phyloP scores from a whole-genome alignment of 2,888 invertebrate genomes.

The Synergus laeviventris region DNA sequence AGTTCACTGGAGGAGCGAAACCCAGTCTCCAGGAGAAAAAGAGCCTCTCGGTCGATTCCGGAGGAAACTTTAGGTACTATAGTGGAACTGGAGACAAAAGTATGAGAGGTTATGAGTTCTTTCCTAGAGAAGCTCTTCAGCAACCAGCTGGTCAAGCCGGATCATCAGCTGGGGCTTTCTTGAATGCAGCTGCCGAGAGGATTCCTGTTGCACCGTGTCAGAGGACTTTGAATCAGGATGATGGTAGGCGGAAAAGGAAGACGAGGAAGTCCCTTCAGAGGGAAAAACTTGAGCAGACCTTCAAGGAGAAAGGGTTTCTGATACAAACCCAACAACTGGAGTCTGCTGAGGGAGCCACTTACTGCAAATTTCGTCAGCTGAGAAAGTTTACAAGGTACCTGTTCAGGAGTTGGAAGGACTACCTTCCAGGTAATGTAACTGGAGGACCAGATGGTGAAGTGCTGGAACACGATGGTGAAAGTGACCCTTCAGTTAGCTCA shows the following conservation, averaged over 20 bases:
- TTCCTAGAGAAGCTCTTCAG: constrained; percentile 84
- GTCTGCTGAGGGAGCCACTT: constrained; percentile 94
- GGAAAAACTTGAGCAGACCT: constrained; percentile 93
- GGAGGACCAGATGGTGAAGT: constrained; percentile 58
- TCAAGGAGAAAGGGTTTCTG: constrained; percentile 94
- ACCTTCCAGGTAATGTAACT: constrained; percentile 86
- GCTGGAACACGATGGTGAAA: constrained; percentile 60
- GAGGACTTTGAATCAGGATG: constrained; percentile 61
- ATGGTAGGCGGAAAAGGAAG: constrained; percentile 82
- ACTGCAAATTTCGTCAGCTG: constrained; percentile 93
- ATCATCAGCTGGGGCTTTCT: constrained; percentile 76
- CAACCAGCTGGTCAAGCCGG: constrained; percentile 78
- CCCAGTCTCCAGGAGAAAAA: constrained; percentile 94
- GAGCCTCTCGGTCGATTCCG: constrained; percentile 92
- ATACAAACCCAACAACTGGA: constrained; percentile 95
- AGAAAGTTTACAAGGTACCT: constrained; percentile 94
- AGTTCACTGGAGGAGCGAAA: constrained; percentile 93
- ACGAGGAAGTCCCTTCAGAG: constrained; percentile 89
- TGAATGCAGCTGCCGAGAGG: constrained; percentile 78
- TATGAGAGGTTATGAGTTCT: constrained; percentile 86
- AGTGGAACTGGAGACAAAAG: constrained; percentile 90
- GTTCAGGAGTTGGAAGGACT: constrained; percentile 95
- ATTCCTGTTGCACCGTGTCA: constrained; percentile 69
- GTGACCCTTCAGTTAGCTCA: constrained; percentile 44
- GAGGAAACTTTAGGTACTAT: constrained; percentile 92